phyloP scores from a whole-genome alignment of 2,797 vertebrate species.

The Nasua narica region DNA sequence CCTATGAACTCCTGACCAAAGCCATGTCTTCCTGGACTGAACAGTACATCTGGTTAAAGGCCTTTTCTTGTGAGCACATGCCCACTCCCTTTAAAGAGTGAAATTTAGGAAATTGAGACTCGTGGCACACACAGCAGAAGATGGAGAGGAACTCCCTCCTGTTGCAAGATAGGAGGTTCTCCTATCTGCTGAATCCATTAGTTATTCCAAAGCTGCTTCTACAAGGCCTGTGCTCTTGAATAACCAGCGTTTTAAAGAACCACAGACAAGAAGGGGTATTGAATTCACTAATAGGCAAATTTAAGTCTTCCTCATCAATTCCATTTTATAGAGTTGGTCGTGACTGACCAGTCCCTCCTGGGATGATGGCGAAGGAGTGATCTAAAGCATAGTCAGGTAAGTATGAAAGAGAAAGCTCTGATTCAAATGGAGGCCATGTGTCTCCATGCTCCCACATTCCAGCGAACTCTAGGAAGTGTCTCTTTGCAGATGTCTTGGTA shows the following conservation, averaged over 20 bases:
- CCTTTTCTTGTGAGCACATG: fast-evolving
- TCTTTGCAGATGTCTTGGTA: background rate
- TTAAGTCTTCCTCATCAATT: background rate
- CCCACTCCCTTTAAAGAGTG: background rate
- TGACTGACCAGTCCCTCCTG: too few species aligned
- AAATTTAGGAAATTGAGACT: background rate
- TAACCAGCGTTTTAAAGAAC: background rate
- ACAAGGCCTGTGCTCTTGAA: background rate
- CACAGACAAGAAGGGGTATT: background rate
- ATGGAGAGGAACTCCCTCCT: background rate
- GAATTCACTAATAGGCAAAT: background rate
- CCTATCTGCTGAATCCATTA: background rate
- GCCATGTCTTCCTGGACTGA: background rate
- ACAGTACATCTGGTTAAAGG: background rate
- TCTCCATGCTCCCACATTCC: background rate
- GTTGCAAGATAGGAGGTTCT: background rate
- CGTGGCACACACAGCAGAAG: too few species aligned
- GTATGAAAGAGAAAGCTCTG: background rate
- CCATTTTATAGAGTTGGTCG: background rate
- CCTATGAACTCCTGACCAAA: background rate
- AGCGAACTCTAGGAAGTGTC: background rate
- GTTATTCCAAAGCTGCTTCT: background rate
- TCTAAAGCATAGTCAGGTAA: background rate
- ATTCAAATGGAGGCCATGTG: background rate
- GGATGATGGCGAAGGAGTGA: background rate